These are phyloP conservation scores for Intellagama lesueurii DNA, from an alignment of 2,797 vertebrate species.

Conservation along the genomic window DNA sequence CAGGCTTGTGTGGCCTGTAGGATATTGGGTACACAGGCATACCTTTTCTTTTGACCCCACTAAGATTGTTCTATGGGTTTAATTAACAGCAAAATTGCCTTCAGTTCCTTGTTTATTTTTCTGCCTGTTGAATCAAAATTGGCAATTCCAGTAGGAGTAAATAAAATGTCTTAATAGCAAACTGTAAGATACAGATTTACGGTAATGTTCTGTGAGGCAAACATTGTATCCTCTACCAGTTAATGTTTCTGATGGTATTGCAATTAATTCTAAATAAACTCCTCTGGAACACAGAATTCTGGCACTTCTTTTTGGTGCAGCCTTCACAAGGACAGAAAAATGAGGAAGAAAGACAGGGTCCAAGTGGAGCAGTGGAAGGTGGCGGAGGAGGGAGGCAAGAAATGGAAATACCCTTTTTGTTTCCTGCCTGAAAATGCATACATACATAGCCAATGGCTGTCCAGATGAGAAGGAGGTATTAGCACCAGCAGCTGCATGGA, in stretches of 20 bases:
- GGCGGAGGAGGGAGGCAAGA: background rate
- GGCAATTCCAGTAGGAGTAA: background rate
- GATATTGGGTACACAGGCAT: background rate
- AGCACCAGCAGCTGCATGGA: background rate
- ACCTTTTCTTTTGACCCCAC: background rate
- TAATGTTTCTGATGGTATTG: background rate
- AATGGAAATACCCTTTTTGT: background rate
- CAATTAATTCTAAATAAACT: background rate
- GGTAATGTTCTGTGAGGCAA: background rate
- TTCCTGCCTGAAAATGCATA: background rate
- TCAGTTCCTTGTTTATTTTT: constrained; percentile 1
- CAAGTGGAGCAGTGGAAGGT: background rate
- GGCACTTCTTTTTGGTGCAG: background rate
- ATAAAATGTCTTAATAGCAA: background rate
- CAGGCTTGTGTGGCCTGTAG: background rate
- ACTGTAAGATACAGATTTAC: background rate
- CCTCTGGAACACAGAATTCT: background rate
- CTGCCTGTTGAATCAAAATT: rapidly evolving
- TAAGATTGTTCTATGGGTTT: background rate
- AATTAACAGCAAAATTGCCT: constrained; percentile 1
- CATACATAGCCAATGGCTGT: background rate
- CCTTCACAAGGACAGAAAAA: background rate
- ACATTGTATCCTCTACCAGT: background rate
- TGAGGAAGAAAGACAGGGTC: background rate
- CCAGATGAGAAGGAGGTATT: background rate